Conservation (phyloP, 2,113 vertebrate species). For the Oxygymnocypris stewartii region DNA sequence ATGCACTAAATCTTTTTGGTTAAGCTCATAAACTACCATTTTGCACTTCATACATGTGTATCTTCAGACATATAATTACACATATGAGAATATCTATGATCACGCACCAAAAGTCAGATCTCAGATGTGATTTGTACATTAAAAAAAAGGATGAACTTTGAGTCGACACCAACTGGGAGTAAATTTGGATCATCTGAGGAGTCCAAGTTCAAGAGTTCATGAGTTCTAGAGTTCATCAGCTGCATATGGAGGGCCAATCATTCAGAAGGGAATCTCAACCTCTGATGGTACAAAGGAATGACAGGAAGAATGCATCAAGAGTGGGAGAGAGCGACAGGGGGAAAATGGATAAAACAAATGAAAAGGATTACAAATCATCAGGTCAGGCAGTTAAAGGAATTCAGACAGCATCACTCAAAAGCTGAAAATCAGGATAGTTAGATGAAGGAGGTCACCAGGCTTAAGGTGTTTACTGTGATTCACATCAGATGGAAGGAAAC, state of each 20-base stretch:
- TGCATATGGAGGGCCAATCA: background rate
- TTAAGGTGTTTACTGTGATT: slow-evolving; percentile 34
- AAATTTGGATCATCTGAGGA: slow-evolving; percentile 6
- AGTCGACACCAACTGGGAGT: background rate
- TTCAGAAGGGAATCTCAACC: slow-evolving; percentile 27
- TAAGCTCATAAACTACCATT: background rate
- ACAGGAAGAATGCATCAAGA: slow-evolving; percentile 1
- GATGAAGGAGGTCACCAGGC: slow-evolving; percentile 4
- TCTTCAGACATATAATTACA: too few relatives aligned
- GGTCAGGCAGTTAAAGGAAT: background rate
- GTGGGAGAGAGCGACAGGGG: background rate
- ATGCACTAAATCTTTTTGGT: background rate
- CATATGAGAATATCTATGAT: background rate
- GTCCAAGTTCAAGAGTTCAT: slow-evolving; percentile 37
- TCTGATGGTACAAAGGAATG: slow-evolving; percentile 3
- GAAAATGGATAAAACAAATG: background rate
- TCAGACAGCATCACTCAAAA: background rate
- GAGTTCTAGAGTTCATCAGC: slow-evolving; percentile 20
- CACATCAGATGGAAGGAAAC: slow-evolving; percentile 21
- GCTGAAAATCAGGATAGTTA: background rate
- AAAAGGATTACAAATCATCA: background rate
- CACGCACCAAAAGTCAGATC: background rate
- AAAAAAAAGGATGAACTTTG: background rate
- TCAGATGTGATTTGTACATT: background rate
- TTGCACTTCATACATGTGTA: background rate